Conservation (phyloP, 2,113 vertebrate genomes). For the Acinonyx jubatus region DNA sequence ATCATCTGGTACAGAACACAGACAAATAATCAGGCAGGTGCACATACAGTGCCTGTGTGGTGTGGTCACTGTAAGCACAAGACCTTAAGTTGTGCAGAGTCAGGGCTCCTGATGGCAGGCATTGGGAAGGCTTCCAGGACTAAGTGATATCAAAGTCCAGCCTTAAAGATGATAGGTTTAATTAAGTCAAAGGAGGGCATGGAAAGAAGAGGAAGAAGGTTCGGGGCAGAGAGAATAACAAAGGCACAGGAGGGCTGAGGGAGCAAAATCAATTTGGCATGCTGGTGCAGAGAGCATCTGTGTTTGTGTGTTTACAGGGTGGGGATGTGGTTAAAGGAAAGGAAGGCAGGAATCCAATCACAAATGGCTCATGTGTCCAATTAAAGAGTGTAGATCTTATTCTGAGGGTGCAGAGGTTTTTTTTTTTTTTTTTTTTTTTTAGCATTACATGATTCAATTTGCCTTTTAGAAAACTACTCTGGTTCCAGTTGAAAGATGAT, state of each 20-base stretch:
- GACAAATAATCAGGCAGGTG: not conserved
- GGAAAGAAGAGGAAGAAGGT: not conserved
- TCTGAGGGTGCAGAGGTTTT: not conserved
- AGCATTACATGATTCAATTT: not conserved
- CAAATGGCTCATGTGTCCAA: not conserved
- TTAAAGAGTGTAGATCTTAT: not conserved
- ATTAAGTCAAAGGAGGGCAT: not conserved
- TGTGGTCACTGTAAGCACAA: rapidly evolving
- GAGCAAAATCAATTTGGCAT: not conserved
- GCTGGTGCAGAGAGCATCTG: not conserved
- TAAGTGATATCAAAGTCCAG: not conserved
- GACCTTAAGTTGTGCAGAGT: not conserved
- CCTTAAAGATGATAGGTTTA: not conserved
- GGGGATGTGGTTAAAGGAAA: no score
- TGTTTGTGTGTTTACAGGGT: not conserved
- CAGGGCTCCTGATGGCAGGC: not conserved
- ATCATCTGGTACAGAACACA: not conserved
- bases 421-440: not conserved
- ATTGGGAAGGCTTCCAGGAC: not conserved
- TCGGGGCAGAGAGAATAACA: not conserved
- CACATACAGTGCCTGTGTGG: rapidly evolving
- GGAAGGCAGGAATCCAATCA: not conserved
- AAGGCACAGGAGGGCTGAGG: not conserved
- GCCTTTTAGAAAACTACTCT: not conserved
- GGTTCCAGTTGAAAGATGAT: not conserved